Evolutionary conservation across 2,113 vertebrate genomes (phyloP), one percentile per base, ranked within the genome.

Genomic region (Lutjanus erythropterus): DNA sequence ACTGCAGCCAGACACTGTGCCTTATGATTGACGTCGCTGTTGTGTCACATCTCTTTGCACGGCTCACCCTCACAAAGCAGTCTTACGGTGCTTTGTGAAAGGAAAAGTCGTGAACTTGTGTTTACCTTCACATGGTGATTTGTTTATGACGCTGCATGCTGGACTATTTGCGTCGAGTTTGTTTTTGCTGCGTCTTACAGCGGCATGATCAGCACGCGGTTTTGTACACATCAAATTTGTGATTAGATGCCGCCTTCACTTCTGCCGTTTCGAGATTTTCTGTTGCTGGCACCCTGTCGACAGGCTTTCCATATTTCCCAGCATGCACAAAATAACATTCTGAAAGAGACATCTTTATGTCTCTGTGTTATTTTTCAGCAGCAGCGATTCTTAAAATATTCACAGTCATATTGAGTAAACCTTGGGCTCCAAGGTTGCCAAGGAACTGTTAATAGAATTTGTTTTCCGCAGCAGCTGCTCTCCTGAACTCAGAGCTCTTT

Each of bases 21-120:
- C 62, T 60, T 68, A 31, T 92, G 92, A 93, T 88, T 92, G 92
- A 92, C 90, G 59, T 47, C 8, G n/a, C 86, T 78, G 86, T 91
- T 92, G 88, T 85, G 85, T 85, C 70, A 79, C 79, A 29, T 85
- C 74, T 70, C 60, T 18, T 37, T 83, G 84, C 78, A 75, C 31
- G 55, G 73, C 58, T 79, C 23, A 55, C 37, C 58, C 66, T 64
- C 72, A 84, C 88, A 88, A 80, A 87, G 86, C 70, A 0, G 71
- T 65, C 70, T 67, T 78, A 73, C 74, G 75, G 76, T 31, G 75
- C 73, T 55, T 81, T 84, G 87, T 84, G 12, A 31, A 49, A 10
- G 56, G 23, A 44, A 29, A 31, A 73, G 74, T 71, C 41, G 5
- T 78, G 86, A 89, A 83, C 85, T 72, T 16, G 42, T 56, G 71